Evolutionary conservation across 2,888 invertebrate species (phyloP).

Genomic region (Tholera decimalis): DNA sequence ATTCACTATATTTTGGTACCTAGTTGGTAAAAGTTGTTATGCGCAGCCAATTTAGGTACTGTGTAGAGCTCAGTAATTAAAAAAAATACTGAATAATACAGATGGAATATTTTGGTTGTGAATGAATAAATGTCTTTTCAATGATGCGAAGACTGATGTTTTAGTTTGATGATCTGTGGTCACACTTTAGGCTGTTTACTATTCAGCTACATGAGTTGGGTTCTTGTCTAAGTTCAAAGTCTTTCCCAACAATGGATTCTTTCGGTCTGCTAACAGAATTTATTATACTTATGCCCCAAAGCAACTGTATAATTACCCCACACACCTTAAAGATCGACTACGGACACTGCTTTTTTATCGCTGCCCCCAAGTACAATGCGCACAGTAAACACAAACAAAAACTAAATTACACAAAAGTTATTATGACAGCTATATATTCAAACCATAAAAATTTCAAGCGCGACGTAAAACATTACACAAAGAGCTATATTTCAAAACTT

Average conservation of each 20-base stretch:
- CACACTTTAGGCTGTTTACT: neutral
- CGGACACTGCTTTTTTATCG: neutral
- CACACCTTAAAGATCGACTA: neutral
- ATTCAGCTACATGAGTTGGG: too few species aligned
- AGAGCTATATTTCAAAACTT: constrained; percentile 64
- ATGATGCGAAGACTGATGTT: neutral
- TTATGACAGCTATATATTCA: constrained; percentile 54
- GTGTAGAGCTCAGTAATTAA: constrained; percentile 15
- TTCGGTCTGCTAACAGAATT: neutral
- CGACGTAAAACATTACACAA: constrained; percentile 57
- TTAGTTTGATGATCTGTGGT: neutral
- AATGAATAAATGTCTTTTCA: neutral
- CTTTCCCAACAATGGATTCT: neutral
- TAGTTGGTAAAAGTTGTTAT: constrained; percentile 21
- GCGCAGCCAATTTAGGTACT: constrained; percentile 20
- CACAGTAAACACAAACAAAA: constrained; percentile 47
- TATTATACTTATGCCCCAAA: neutral
- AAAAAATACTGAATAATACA: constrained; percentile 21
- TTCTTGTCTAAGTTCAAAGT: too few species aligned
- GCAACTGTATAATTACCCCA: neutral
- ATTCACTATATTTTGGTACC: constrained; percentile 35
- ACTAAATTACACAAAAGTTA: constrained; percentile 56
- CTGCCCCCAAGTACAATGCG: constrained; percentile 16
- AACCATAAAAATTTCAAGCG: constrained; percentile 57
- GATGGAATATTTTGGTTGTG: neutral